phyloP scores from a whole-genome alignment of 2,113 vertebrate species.

The Chiloscyllium plagiosum region DNA sequence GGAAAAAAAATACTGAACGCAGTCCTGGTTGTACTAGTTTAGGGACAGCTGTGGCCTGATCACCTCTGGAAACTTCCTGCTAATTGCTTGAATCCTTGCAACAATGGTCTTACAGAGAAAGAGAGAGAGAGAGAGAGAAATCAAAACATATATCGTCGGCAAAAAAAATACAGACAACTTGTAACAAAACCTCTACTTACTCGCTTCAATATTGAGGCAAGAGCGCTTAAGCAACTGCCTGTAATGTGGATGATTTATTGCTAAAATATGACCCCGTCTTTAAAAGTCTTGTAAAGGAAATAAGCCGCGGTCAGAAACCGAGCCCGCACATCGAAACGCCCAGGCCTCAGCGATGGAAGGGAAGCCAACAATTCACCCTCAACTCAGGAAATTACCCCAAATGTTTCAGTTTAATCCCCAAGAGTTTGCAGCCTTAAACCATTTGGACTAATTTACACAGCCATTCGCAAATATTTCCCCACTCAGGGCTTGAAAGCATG shows the following conservation, averaged over 20 bases:
- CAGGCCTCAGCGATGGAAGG: neutral
- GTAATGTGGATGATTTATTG: neutral
- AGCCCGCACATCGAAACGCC: neutral
- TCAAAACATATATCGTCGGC: no score
- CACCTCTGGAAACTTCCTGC: neutral
- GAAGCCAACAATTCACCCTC: neutral
- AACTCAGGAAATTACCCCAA: neutral
- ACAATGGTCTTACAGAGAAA: neutral
- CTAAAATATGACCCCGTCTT: neutral
- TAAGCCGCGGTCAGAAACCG: neutral
- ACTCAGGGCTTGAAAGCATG: neutral
- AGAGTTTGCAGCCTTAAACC: neutral
- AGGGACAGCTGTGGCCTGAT: neutral
- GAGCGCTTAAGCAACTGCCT: neutral
- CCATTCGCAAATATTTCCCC: neutral
- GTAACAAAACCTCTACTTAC: neutral
- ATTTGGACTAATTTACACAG: neutral
- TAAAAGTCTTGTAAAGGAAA: conserved; percentile 31
- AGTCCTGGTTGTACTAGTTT: neutral
- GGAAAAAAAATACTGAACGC: neutral
- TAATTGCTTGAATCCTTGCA: neutral
- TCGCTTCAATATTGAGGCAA: neutral
- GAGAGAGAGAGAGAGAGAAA: neutral
- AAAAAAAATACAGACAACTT: neutral
- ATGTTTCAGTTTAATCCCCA: neutral